A percentile compares a stretch with the other conserved stretches of the same genome.
These are phyloP conservation scores for Reinhardtius hippoglossoides DNA, from an alignment of 2,113 vertebrate genomes.

Conservation along the genomic window DNA sequence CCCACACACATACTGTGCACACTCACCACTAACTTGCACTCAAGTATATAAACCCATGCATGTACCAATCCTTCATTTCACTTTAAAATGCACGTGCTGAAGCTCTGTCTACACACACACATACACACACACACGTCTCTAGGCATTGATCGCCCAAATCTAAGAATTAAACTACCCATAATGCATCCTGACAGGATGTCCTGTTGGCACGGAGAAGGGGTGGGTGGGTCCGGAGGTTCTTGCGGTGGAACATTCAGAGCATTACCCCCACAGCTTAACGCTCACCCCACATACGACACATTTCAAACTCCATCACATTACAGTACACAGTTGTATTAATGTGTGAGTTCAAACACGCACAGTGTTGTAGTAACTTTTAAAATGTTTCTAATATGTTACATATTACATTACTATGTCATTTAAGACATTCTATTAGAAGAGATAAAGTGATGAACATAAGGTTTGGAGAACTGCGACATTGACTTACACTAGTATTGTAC, in stretches of 20 bases:
- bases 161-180: constrained; percentile 70
- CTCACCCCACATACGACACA: constrained; percentile 25
- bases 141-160: constrained; percentile 51
- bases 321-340: neutral
- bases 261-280: constrained; percentile 35
- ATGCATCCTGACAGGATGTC: constrained; percentile 78
- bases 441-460: no score
- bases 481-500: no score
- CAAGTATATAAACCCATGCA: constrained; percentile 22
- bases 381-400: neutral
- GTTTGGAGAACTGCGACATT: no score
- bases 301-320: constrained; percentile 10
- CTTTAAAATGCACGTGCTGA: constrained; percentile 4
- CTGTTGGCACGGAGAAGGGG: constrained; percentile 67
- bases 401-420: no score
- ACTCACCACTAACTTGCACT: constrained; percentile 22
- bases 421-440: no score
- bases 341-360: neutral
- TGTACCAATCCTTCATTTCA: neutral
- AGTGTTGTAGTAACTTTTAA: neutral
- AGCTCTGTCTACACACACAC: neutral
- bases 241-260: constrained; percentile 70
- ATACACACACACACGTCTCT: constrained; percentile 38
- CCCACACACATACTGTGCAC: constrained; percentile 53
- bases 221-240: constrained; percentile 63